Evolutionary conservation across 2,797 vertebrate genomes (phyloP).

Genomic region (Dendrocincla tyrannina): DNA sequence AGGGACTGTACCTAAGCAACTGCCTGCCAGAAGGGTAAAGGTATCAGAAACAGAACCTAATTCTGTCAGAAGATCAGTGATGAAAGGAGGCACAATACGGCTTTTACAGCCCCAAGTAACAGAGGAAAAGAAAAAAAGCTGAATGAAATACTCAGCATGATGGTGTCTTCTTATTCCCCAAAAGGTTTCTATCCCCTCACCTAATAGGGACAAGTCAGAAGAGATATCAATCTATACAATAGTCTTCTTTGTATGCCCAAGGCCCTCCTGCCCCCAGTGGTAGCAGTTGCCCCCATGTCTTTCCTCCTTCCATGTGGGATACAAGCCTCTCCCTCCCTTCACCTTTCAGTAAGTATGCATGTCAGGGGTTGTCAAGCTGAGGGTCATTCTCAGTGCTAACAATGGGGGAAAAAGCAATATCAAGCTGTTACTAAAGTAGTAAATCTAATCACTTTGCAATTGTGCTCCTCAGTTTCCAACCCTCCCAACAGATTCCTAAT

Average conservation of each 20-base stretch:
- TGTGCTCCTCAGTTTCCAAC: neutral
- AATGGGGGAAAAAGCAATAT: neutral
- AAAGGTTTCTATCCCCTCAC: neutral
- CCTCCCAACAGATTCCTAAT: slow-evolving; percentile 11
- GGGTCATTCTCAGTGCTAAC: neutral
- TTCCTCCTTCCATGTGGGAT: neutral
- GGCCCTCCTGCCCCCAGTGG: neutral
- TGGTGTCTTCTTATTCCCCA: neutral
- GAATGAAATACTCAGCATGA: neutral
- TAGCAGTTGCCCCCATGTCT: neutral
- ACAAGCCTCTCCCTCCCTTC: neutral
- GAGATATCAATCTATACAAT: neutral
- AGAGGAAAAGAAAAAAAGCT: neutral
- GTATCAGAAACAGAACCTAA: neutral
- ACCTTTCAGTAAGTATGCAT: neutral
- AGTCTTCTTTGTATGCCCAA: neutral
- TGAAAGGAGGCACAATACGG: neutral
- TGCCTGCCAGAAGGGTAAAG: neutral
- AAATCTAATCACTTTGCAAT: neutral
- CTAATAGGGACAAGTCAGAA: neutral
- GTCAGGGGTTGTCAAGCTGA: neutral
- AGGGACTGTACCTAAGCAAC: neutral
- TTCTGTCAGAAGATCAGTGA: neutral
- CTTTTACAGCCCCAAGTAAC: neutral
- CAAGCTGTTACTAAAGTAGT: neutral